A percentile compares a stretch with the other conserved stretches of the same genome.
phyloP scores from a whole-genome alignment of 1,140 invertebrate genomes.

The Drosophila prosaltans region DNA sequence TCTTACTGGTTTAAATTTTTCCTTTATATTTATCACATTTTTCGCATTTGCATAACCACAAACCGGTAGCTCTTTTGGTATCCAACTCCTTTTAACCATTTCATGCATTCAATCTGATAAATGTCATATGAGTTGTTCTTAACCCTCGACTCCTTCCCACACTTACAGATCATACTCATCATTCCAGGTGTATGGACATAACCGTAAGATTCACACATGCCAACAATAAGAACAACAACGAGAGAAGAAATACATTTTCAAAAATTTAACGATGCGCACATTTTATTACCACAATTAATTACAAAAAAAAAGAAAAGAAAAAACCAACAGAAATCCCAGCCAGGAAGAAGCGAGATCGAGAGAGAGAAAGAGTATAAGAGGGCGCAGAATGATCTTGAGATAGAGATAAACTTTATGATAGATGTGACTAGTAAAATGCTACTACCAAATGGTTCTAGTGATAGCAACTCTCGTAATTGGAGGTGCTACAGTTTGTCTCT shows the following conservation, averaged over 20 bases:
- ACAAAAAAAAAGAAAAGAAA: conserved; percentile 49
- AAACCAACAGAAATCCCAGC: conserved; percentile 64
- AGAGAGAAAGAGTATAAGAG: conserved; percentile 1
- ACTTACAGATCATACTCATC: not conserved
- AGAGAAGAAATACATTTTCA: conserved; percentile 75
- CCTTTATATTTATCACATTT: not conserved
- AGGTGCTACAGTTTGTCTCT: conserved; percentile 58
- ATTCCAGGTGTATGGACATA: conserved; percentile 51
- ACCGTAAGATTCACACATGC: conserved; percentile 74
- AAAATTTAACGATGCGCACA: conserved; percentile 81
- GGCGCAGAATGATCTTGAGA: conserved; percentile 31
- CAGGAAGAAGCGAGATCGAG: conserved; percentile 46
- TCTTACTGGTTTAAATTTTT: too few species aligned
- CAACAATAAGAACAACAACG: conserved; percentile 39
- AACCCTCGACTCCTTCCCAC: conserved; percentile 20
- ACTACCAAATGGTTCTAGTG: conserved; percentile 76
- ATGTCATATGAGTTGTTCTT: conserved; percentile 36
- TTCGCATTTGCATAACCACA: not conserved
- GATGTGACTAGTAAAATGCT: conserved; percentile 81
- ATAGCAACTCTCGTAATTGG: conserved; percentile 53
- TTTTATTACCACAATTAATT: conserved; percentile 83
- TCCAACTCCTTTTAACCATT: not conserved
- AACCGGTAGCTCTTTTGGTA: conserved; percentile 28
- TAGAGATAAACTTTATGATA: conserved; percentile 76
- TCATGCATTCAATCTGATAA: conserved; percentile 34